A percentile compares a stretch with the other conserved stretches of the same genome.
Conservation (phyloP, 2,113 vertebrate genomes). For the Argyrosomus japonicus region DNA sequence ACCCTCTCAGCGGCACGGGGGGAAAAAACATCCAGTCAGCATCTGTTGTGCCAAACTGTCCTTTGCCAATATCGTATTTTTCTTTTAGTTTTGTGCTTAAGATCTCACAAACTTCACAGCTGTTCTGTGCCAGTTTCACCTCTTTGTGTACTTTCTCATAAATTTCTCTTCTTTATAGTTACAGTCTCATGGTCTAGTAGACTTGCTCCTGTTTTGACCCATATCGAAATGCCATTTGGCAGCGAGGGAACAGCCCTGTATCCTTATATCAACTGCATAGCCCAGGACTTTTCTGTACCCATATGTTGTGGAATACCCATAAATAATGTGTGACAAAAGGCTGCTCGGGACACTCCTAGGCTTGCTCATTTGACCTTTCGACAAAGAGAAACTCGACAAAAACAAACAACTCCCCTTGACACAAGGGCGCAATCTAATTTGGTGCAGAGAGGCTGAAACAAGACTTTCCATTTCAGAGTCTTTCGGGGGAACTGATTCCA, state of each 20-base stretch:
- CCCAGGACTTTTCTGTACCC: conserved; percentile 36
- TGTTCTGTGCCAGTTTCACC: background rate
- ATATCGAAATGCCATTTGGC: conserved; percentile 47
- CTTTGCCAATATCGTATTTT: conserved; percentile 39
- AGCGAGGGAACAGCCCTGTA: conserved; percentile 38
- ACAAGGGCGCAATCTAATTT: conserved; percentile 78
- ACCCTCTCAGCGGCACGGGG: conserved; percentile 8
- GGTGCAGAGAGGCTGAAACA: conserved; percentile 68
- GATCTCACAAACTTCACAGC: conserved; percentile 29
- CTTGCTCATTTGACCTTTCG: conserved; percentile 70
- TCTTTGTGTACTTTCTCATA: conserved; percentile 9
- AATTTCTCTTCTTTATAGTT: conserved; percentile 5
- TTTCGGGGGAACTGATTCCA: conserved; percentile 64
- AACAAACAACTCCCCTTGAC: conserved; percentile 77
- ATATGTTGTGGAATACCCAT: conserved; percentile 59
- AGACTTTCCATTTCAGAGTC: conserved; percentile 70
- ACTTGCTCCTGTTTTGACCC: conserved; percentile 41
- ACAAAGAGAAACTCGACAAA: conserved; percentile 69
- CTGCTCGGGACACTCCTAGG: conserved; percentile 59
- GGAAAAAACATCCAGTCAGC: conserved; percentile 64
- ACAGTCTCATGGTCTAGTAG: background rate
- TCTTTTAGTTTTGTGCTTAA: conserved; percentile 20
- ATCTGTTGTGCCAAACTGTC: conserved; percentile 47
- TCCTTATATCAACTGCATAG: conserved; percentile 44
- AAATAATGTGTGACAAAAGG: conserved; percentile 75